phyloP scores from a whole-genome alignment of 2,113 vertebrate genomes.

The Pedetes capensis region DNA sequence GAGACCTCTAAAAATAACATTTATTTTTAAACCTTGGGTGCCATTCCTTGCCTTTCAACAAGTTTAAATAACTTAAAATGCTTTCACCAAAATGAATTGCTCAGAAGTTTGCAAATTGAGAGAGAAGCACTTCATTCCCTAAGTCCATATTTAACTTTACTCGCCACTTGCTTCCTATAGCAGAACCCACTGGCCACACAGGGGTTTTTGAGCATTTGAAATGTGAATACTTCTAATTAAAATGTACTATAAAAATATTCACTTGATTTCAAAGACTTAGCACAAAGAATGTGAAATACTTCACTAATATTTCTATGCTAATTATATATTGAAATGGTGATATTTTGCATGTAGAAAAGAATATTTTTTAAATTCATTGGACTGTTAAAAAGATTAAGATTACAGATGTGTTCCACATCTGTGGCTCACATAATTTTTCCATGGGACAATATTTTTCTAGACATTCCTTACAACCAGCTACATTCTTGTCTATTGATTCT shows the following conservation, averaged over 20 bases:
- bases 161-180: background rate
- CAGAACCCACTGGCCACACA: background rate
- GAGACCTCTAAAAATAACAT: background rate
- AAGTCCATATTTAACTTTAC: background rate
- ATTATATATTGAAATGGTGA: background rate
- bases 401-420: background rate
- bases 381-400: background rate
- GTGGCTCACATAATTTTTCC: background rate
- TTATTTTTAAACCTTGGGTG: background rate
- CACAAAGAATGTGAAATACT: background rate
- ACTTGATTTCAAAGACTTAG: background rate
- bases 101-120: background rate
- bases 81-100: background rate
- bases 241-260: background rate
- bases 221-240: background rate
- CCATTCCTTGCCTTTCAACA: background rate
- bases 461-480: background rate
- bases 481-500: background rate
- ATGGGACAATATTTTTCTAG: background rate
- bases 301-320: background rate
- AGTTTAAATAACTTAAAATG: background rate
- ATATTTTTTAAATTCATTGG: background rate
- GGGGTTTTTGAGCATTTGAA: background rate
- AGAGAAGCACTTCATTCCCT: background rate
- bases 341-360: background rate